Base-by-base conservation (phyloP, 2,888 invertebrate species). In the Napeogenes sylphis region DNA sequence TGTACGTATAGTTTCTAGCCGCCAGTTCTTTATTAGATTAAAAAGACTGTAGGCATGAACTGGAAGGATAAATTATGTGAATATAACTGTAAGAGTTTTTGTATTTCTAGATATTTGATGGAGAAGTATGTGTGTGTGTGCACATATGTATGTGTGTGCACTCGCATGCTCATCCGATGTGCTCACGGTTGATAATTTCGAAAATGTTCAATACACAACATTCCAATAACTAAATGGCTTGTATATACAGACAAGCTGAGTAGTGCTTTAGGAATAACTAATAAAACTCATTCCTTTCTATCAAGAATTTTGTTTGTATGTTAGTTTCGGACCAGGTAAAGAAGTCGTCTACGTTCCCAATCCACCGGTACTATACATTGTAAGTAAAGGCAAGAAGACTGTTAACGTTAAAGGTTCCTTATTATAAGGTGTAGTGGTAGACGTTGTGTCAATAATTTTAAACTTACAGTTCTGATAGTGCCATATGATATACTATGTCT, bases 101-200 rank as follows among this genome's bases (percentile, higher is more conserved):
- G n/a, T 51, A 51, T 51, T 12, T 30, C 12, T 30, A 51, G 10
- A 54, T 13, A 57, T 45, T 59, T 54, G 32, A 47, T 57, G 42
- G 12, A 42, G 42, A 42, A 42, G 42, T 42, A 55, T 58, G 68
- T 57, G 67, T 58, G 68, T 57, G 67, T 21, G 21, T 21, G 21
- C 21, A 21, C 21, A 21, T 21, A 21, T 21, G 21, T 21, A 21
- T 21, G 69, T 57, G 67, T 69, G 78, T 85, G 84, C 84, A 81
- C 82, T 76, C 83, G 82, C 88, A 90, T 90, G 89, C 88, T 84
- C 85, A 86, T 86, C 81, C 77, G 82, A 81, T 87, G 85, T 88
- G 85, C 78, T 61, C 51, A 56, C 58, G 61, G 57, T 58, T 35
- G 45, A 54, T 14, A 54, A 57, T 58, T 79, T 67, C 67, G 75